phyloP scores from a whole-genome alignment of 2,113 vertebrate species.

The Periophthalmodon schlosseri region DNA sequence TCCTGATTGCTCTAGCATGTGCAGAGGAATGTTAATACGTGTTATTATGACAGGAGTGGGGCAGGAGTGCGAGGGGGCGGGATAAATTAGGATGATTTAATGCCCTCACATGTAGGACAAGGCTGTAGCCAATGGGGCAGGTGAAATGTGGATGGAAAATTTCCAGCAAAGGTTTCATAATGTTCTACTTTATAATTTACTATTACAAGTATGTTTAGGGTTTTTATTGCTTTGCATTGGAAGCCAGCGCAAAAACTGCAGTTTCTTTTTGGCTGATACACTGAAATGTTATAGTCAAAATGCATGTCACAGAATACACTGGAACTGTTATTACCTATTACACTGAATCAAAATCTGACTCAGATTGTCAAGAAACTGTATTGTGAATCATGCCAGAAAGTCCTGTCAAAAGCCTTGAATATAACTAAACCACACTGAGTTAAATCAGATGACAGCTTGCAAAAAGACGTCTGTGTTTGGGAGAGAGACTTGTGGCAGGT shows the following conservation, averaged over 20 bases:
- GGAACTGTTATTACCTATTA: not conserved
- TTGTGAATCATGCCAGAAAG: not conserved
- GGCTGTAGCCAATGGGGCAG: slow-evolving; percentile 8
- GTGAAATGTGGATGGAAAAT: slow-evolving; percentile 25
- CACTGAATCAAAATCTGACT: not conserved
- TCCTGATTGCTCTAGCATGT: slow-evolving; percentile 60
- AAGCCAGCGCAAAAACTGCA: too few relatives aligned
- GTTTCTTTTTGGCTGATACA: too few relatives aligned
- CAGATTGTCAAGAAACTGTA: not conserved
- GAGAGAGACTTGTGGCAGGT: slow-evolving; percentile 27
- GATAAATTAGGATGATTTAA: slow-evolving; percentile 38
- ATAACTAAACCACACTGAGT: not conserved
- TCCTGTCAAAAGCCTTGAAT: not conserved
- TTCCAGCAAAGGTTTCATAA: not conserved
- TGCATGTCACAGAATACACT: not conserved
- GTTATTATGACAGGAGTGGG: slow-evolving; percentile 43
- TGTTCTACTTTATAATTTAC: not conserved
- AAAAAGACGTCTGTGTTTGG: slow-evolving; percentile 31
- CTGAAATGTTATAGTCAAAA: not conserved
- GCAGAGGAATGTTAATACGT: slow-evolving; percentile 43
- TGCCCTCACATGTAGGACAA: slow-evolving; percentile 3
- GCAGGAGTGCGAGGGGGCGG: not conserved
- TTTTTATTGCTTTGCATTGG: too few relatives aligned
- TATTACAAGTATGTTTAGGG: not conserved
- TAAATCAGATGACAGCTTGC: not conserved